These are phyloP conservation scores for Spea bombifrons DNA, from an alignment of 2,113 vertebrate species.

Conservation along the genomic window DNA sequence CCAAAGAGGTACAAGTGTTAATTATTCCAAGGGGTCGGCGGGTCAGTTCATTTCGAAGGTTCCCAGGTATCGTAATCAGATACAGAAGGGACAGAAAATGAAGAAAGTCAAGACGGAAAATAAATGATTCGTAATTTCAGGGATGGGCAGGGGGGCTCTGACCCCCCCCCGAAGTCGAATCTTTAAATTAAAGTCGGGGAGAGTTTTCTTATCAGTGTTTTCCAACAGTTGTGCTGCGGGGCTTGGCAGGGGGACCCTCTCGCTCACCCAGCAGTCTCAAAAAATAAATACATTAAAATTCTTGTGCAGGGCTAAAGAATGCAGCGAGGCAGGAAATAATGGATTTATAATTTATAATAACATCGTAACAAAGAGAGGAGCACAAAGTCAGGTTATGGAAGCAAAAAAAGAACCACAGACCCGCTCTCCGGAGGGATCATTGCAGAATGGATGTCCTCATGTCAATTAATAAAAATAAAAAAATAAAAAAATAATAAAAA, in stretches of 20 bases:
- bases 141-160: not conserved
- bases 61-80: constrained; percentile 34
- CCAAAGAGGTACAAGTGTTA: not conserved
- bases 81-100: constrained; percentile 4
- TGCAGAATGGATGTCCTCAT: not conserved
- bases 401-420: constrained; percentile 46
- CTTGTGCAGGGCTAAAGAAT: constrained; percentile 75
- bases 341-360: constrained; percentile 76
- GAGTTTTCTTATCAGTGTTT: constrained; percentile 26
- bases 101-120: not conserved
- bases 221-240: constrained; percentile 19
- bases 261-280: constrained; percentile 46
- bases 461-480: not conserved
- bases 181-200: constrained; percentile 20
- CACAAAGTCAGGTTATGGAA: constrained; percentile 43
- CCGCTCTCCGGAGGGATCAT: constrained; percentile 16
- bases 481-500: no score
- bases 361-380: constrained; percentile 56
- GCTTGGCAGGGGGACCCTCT: constrained; percentile 15
- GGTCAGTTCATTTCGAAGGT: not conserved
- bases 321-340: constrained; percentile 66
- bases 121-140: constrained; percentile 11
- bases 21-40: not conserved
- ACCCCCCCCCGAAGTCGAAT: constrained; percentile 12
- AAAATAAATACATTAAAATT: constrained; percentile 84